Conservation (phyloP, 2,888 invertebrate species). For the Xanthia togata region DNA sequence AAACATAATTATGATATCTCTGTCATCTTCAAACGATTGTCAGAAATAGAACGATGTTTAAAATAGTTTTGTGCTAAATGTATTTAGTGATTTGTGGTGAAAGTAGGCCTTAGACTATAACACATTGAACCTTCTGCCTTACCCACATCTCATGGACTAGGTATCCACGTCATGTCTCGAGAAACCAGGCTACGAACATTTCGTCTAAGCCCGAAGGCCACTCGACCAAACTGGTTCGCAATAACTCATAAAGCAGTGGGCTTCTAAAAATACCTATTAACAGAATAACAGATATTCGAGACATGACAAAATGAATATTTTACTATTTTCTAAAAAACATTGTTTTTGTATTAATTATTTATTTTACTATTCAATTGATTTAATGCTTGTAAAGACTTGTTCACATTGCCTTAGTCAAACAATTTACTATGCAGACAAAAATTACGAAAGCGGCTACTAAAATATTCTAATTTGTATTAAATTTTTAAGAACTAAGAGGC, state of each 20-base stretch:
- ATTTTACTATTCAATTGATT: conserved; percentile 48
- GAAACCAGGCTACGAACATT: conserved; percentile 52
- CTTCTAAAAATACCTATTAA: conserved; percentile 59
- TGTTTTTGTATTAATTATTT: conserved; percentile 19
- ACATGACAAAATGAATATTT: conserved; percentile 42
- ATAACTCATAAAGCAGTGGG: conserved; percentile 56
- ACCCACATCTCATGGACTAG: neutral
- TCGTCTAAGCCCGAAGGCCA: conserved; percentile 60
- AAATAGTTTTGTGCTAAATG: neutral
- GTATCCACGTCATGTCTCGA: conserved; percentile 48
- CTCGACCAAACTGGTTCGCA: conserved; percentile 53
- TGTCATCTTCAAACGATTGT: neutral
- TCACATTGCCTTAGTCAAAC: conserved; percentile 19
- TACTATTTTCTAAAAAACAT: conserved; percentile 41
- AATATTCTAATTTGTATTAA: neutral
- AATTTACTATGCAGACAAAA: neutral
- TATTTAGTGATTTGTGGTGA: neutral
- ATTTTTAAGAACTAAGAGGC: neutral
- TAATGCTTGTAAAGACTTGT: conserved; percentile 37
- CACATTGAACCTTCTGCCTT: conserved; percentile 34
- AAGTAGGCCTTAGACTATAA: neutral
- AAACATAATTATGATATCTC: neutral
- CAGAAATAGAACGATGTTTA: neutral
- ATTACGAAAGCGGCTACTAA: neutral
- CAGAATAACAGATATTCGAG: conserved; percentile 44